These are phyloP conservation scores for Himantopus leucocephalus DNA, from an alignment of 2,113 vertebrate species.

Conservation along the genomic window DNA sequence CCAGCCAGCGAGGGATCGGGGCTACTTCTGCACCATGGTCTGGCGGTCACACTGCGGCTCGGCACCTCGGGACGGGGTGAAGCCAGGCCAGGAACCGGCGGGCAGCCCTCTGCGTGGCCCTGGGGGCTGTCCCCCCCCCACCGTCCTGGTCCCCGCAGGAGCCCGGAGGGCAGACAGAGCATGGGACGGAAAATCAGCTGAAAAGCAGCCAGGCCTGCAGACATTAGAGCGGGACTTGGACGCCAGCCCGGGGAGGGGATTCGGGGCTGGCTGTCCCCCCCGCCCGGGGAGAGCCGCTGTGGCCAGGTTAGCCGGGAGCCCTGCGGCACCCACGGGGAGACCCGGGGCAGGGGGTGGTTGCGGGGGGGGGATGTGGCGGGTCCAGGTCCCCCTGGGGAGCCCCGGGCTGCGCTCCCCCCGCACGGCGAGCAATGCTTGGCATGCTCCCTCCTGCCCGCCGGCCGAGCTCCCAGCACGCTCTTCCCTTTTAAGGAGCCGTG, in stretches of 20 bases:
- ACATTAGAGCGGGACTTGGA: background rate
- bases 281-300: accelerated
- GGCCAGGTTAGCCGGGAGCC: background rate
- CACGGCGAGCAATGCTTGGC: background rate
- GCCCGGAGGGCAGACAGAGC: background rate
- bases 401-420: background rate
- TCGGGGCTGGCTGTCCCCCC: background rate
- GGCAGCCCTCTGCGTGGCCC: background rate
- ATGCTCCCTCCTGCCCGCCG: background rate
- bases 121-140: background rate
- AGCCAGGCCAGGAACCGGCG: background rate
- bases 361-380: accelerated
- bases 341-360: accelerated
- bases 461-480: background rate
- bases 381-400: background rate
- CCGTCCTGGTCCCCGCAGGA: accelerated
- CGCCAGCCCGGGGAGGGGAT: background rate
- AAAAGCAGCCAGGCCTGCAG: background rate
- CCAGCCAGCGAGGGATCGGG: accelerated
- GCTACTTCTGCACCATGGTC: background rate
- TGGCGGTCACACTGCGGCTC: accelerated
- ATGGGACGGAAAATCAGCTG: background rate
- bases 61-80: background rate
- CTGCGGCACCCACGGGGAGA: background rate
- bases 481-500: slow-evolving; percentile 42